A percentile compares a stretch with the other conserved stretches of the same genome.
These are phyloP conservation scores for Lagenorhynchus albirostris DNA, from an alignment of 2,113 vertebrate species.

Conservation along the genomic window DNA sequence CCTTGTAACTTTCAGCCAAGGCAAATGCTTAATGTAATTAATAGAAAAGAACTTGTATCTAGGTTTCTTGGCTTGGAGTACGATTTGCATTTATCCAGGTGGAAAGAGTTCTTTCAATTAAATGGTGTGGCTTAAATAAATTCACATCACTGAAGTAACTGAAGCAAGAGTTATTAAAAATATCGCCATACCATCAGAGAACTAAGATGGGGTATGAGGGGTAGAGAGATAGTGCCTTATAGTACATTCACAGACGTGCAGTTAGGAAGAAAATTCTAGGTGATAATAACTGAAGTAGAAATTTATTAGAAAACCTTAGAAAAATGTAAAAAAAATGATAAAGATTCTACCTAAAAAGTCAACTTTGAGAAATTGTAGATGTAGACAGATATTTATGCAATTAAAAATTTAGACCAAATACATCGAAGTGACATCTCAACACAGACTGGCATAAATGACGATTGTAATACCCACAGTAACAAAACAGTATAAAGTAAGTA, in stretches of 20 bases:
- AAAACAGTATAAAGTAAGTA: background rate
- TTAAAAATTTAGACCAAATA: background rate
- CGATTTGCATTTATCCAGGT: background rate
- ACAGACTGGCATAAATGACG: background rate
- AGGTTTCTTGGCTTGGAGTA: background rate
- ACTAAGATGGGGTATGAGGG: rapidly evolving
- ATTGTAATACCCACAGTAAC: background rate
- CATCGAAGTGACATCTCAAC: background rate
- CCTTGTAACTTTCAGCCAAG: background rate
- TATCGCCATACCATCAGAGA: background rate
- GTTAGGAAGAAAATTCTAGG: background rate
- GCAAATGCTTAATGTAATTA: background rate
- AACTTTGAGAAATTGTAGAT: background rate
- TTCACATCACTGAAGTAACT: background rate
- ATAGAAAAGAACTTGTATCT: background rate
- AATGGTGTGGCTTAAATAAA: background rate
- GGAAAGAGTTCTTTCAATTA: background rate
- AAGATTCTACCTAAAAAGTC: background rate
- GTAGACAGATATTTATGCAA: background rate
- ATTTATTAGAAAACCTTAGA: background rate
- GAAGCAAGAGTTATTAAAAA: background rate
- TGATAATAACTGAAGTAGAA: background rate
- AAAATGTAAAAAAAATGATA: background rate
- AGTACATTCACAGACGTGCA: background rate
- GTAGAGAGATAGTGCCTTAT: background rate